Evolutionary conservation across 2,888 invertebrate species (phyloP).

Genomic region (Pedicia rivosa): DNA sequence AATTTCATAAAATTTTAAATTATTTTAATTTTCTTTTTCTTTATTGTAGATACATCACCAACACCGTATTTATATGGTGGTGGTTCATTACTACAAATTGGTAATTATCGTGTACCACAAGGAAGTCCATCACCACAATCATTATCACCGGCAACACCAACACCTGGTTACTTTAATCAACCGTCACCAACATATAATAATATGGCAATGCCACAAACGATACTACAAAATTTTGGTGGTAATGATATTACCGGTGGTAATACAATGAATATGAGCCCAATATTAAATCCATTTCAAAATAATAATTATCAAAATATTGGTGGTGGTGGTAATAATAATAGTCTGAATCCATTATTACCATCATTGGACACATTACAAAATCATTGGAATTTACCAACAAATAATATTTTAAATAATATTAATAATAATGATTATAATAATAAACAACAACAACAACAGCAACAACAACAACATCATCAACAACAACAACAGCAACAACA

Average conservation of each 20-base stretch:
- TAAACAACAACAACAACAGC: slow-evolving; percentile 2
- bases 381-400: slow-evolving; percentile 8
- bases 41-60: slow-evolving; percentile 27
- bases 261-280: background rate
- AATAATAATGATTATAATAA: background rate
- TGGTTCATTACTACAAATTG: slow-evolving; percentile 11
- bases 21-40: too few relatives aligned
- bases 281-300: background rate
- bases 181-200: slow-evolving; percentile 13
- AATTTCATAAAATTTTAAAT: too few relatives aligned
- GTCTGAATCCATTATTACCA: background rate
- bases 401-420: slow-evolving; percentile 13
- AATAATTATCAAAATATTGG: background rate
- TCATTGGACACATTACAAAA: background rate
- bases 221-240: slow-evolving; percentile 23
- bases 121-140: slow-evolving; percentile 29
- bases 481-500: slow-evolving; percentile 10
- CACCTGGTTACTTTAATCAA: slow-evolving; percentile 18
- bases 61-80: slow-evolving; percentile 16
- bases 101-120: slow-evolving; percentile 17
- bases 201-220: slow-evolving; percentile 15
- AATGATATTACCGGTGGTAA: slow-evolving; percentile 5
- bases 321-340: background rate
- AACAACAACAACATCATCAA: slow-evolving; percentile 13
- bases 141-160: slow-evolving; percentile 20